These are phyloP conservation scores for Prionailurus viverrinus DNA, from an alignment of 2,113 vertebrate genomes.

Conservation along the genomic window DNA sequence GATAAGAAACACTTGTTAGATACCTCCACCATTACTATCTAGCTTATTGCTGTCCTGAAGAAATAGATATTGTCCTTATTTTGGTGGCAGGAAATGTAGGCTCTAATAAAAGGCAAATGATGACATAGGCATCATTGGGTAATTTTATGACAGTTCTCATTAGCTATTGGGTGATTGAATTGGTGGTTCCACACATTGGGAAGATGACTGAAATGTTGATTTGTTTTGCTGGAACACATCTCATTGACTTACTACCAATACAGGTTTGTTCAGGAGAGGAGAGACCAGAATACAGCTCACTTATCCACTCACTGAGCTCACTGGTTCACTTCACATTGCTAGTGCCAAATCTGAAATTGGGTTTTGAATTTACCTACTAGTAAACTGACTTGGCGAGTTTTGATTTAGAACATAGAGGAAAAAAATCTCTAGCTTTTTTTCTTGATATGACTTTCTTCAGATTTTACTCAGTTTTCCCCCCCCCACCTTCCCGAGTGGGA, in stretches of 20 bases:
- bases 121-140: not conserved
- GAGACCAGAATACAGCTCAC: not conserved
- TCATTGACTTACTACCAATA: not conserved
- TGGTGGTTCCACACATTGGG: not conserved
- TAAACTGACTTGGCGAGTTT: not conserved
- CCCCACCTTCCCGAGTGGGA: not conserved
- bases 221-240: not conserved
- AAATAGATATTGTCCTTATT: not conserved
- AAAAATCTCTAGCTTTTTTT: conserved; percentile 45
- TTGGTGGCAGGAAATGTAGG: not conserved
- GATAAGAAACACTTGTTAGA: conserved; percentile 1
- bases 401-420: not conserved
- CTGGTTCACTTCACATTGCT: not conserved
- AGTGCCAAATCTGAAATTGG: conserved; percentile 8
- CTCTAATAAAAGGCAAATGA: not conserved
- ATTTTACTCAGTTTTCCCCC: not conserved
- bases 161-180: not conserved
- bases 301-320: not conserved
- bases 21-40: not conserved
- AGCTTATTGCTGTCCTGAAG: not conserved
- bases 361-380: conserved; percentile 15
- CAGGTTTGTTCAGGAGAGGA: not conserved
- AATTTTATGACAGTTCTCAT: not conserved
- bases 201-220: not conserved
- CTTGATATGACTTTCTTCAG: not conserved